Evolutionary conservation across 2,113 vertebrate species (phyloP), one percentile per base, ranked within the genome.

Genomic region (Oreotrochilus melanogaster): DNA sequence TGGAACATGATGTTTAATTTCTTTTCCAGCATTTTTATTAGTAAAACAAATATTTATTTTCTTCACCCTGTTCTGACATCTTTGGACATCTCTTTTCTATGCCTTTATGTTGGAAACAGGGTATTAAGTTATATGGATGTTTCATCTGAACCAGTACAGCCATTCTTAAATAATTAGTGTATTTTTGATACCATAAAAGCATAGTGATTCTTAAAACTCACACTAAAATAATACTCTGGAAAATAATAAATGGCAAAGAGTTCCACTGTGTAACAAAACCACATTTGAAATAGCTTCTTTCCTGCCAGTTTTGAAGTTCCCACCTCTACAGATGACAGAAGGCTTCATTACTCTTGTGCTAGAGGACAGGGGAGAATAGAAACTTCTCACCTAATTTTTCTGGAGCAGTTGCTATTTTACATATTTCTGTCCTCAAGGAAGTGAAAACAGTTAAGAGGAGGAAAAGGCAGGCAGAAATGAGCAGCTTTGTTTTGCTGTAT

Each of bases 331-430:
- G 75, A 10, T 74, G 69, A 84, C 80, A 74, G 92, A 81, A 93
- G 39, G 14, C n/a, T 89, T 93, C 48, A 78, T 84, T 91, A 75
- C 65, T 88, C 75, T 86, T 91, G 57, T 91, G 80, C 53, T 92
- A 85, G 82, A 89, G 86, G 61, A 92, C 69, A 84, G 1, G 5
- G 79, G 80, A 92, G 18, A 84, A 81, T 48, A 91, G 76, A 91
- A 96, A 95, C 45, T 91, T 93, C 76, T 93, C 57, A 91, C 61
- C 21, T 67, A 48, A 60, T 71, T 93, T 88, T 94, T 92, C 72
- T 81, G 75, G 85, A 86, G 79, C 69, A 58, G 23, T 92, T 78
- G 28, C 28, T 83, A 9, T 73, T 92, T 93, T 92, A 74, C 53
- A 53, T 71, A 84, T 86, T 86, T 74, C 25, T 92, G 1, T 91